Conservation (phyloP, 2,113 vertebrate species). For the Trinectes maculatus region DNA sequence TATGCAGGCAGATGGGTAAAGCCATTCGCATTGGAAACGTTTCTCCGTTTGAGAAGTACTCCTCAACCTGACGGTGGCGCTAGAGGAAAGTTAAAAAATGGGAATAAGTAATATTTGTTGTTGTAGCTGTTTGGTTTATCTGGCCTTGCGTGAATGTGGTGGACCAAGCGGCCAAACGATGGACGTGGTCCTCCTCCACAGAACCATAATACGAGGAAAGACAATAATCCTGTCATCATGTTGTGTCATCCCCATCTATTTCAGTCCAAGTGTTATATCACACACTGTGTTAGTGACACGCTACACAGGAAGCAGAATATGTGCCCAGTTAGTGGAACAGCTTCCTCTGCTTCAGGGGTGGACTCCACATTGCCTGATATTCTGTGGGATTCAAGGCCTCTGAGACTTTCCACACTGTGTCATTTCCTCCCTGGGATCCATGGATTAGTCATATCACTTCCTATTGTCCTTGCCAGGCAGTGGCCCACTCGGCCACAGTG, state of each 20-base stretch:
- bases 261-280: slow-evolving; percentile 33
- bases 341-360: slow-evolving; percentile 52
- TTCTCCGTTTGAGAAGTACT: neutral
- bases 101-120: too few relatives aligned
- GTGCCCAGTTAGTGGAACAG: slow-evolving; percentile 44
- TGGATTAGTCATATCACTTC: slow-evolving; percentile 76
- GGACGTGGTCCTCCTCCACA: too few relatives aligned
- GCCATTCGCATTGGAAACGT: too few relatives aligned
- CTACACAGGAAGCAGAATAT: slow-evolving; percentile 30
- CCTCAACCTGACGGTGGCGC: neutral
- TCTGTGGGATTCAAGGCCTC: slow-evolving; percentile 70
- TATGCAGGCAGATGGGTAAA: too few relatives aligned
- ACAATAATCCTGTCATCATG: too few relatives aligned
- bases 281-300: slow-evolving; percentile 18
- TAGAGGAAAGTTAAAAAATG: neutral
- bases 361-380: slow-evolving; percentile 40
- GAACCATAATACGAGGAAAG: too few relatives aligned
- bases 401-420: slow-evolving; percentile 74
- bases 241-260: slow-evolving; percentile 31
- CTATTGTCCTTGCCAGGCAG: slow-evolving; percentile 71
- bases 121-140: too few relatives aligned
- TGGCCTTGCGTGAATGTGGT: neutral
- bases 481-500: slow-evolving; percentile 50
- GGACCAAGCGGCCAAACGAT: neutral
- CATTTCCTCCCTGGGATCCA: slow-evolving; percentile 75